Base-by-base conservation (phyloP, 2,888 invertebrate species). In the Aradus depressus region DNA sequence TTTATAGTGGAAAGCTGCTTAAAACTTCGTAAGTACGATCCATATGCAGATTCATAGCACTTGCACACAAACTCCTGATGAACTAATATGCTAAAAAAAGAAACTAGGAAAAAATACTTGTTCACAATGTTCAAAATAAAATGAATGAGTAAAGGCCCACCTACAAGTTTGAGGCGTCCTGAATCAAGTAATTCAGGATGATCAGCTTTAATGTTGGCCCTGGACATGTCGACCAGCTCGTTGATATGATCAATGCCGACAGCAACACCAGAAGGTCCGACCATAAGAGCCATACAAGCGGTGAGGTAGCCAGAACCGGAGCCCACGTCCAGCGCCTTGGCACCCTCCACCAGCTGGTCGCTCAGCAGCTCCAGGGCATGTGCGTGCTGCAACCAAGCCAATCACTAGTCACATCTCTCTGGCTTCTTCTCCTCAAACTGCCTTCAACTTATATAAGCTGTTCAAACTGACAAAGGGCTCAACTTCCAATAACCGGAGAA, bases 261-360 rank as follows among this genome's bases (percentile, higher is more conserved):
- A 1, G 82, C 82, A 49, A 68, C 64, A 3, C 80, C 81, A 50
- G 72, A 72, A 35, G 77, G 72, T 6, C 86, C 85, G 38, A 90
- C 75, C 81, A 89, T 87, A 28, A 83, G 70, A 16, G 86, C 82
- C 81, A 95, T 90, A 63, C 92, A 93, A 12, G 85, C 84, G 2
- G 92, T 91, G 35, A 95, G 73, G 66, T 93, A 95, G 2, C 95
- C 95, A 53, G 90, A 89, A 1, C 95, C 95, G 21, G 89, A 91
- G 12, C 95, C 95, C 39, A 95, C 89, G 70, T 95, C 95, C 56
- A 95, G 69, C 2, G 88, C 88, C 63, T 74, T 79, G 47, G 80
- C 79, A 10, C 90, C 91, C 49, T 80, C 77, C 25, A 72, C 68
- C 43, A 95, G 70, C 60, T 89, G 83, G 57, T 84, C 80, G 63